Percentiles rank a stretch among this genome's conserved stretches.
Conservation (phyloP, 2,888 invertebrate genomes). For the Gonocerus acuteangulatus region DNA sequence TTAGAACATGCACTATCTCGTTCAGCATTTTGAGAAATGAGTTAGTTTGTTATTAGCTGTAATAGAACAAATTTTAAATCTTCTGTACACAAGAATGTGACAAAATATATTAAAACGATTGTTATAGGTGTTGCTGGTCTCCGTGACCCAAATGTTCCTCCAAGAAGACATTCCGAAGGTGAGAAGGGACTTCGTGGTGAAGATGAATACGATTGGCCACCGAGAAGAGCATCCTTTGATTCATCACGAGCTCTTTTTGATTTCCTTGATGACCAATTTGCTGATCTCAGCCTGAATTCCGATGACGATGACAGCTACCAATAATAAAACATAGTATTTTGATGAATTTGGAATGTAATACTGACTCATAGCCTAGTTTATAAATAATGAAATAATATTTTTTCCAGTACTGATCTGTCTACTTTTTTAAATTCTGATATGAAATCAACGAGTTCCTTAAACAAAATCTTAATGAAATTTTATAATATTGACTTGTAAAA, state of each 20-base stretch:
- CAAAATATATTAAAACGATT: not conserved
- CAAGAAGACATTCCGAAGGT: slow-evolving; percentile 11
- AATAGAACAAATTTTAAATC: not conserved
- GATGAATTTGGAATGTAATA: no score
- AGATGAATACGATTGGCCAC: not conserved
- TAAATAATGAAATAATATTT: no score
- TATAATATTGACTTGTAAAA: no score
- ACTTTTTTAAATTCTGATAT: no score
- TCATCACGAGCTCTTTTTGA: not conserved
- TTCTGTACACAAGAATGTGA: not conserved
- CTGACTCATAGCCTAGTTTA: no score
- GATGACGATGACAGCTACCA: slow-evolving; percentile 25
- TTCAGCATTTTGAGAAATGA: no score
- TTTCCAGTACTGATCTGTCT: no score
- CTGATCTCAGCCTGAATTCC: slow-evolving; percentile 13
- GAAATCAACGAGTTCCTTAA: no score
- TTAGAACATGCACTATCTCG: no score
- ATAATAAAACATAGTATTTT: not conserved
- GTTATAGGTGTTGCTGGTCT: slow-evolving; percentile 21
- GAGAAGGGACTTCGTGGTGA: slow-evolving; percentile 1
- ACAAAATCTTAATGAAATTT: no score
- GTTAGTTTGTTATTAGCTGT: not conserved
- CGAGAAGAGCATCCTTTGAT: slow-evolving; percentile 1
- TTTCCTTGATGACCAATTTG: slow-evolving; percentile 3
- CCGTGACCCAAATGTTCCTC: slow-evolving; percentile 8